Percentiles rank a stretch among this genome's conserved stretches.
Conservation (phyloP, 2,797 vertebrate species). For the Diceros bicornis region DNA sequence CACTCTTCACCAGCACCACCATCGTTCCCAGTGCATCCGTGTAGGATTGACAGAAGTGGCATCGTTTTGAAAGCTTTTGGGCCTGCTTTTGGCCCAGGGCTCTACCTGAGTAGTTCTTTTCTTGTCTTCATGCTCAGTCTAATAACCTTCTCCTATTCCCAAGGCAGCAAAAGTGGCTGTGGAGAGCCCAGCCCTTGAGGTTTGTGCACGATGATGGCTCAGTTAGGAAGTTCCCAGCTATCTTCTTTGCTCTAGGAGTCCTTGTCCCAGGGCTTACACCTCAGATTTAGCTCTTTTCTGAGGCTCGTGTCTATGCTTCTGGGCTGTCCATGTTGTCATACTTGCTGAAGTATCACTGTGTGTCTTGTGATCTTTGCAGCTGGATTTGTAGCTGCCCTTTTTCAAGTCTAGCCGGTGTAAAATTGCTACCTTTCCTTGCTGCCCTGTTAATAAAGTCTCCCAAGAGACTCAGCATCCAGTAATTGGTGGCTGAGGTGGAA, state of each 20-base stretch:
- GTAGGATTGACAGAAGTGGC: not conserved
- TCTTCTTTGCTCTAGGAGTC: not conserved
- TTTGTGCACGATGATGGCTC: not conserved
- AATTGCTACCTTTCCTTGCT: not conserved
- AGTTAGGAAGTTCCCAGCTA: not conserved
- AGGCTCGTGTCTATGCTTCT: not conserved
- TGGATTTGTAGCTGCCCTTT: not conserved
- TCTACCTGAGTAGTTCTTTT: not conserved
- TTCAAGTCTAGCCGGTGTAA: not conserved
- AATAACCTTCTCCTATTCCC: not conserved
- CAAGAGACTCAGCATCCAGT: not conserved
- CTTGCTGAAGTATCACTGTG: not conserved
- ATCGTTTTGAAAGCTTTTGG: not conserved
- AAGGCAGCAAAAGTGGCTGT: not conserved
- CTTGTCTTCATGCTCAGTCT: not conserved
- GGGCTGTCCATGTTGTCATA: not conserved
- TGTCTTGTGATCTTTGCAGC: not conserved
- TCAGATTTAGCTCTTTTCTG: not conserved
- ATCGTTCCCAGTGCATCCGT: accelerated
- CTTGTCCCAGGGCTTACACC: not conserved
- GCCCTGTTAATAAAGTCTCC: not conserved
- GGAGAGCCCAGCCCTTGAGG: not conserved
- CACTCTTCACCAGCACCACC: not conserved
- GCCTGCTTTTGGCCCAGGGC: not conserved
- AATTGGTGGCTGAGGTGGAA: not conserved